Conservation (phyloP, 2,797 vertebrate species). For the Distichodus sexfasciatus region DNA sequence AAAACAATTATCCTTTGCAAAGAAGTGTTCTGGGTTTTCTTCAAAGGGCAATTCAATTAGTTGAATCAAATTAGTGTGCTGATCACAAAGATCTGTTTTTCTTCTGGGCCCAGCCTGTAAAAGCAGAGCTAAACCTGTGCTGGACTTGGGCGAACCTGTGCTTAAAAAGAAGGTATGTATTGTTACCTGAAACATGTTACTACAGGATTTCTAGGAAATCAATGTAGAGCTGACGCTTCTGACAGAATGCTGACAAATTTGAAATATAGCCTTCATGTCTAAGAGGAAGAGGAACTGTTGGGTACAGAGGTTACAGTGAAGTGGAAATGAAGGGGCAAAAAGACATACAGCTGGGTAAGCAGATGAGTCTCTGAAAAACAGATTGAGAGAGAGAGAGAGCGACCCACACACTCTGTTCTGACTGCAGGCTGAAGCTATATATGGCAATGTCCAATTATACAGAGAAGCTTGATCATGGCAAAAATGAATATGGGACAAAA, state of each 20-base stretch:
- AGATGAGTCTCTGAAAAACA: not conserved
- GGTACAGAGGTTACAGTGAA: not conserved
- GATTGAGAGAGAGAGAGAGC: slow-evolving; percentile 18
- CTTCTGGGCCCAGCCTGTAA: slow-evolving; percentile 23
- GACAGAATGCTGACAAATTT: not conserved
- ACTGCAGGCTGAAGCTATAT: slow-evolving; percentile 57
- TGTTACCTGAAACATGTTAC: too few relatives aligned
- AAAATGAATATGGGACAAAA: slow-evolving; percentile 29
- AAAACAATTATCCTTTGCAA: slow-evolving; percentile 30
- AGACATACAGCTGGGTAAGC: not conserved
- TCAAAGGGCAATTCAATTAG: slow-evolving; percentile 63
- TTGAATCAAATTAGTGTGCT: slow-evolving; percentile 55
- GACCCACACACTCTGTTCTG: slow-evolving; percentile 26
- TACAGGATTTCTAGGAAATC: too few relatives aligned
- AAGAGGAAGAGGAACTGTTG: not conserved
- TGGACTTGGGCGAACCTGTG: too few relatives aligned
- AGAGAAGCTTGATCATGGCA: slow-evolving; percentile 27
- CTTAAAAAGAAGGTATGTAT: too few relatives aligned
- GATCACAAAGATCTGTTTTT: slow-evolving; percentile 46
- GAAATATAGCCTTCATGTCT: not conserved
- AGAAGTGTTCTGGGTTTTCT: slow-evolving; percentile 12
- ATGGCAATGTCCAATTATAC: slow-evolving; percentile 43
- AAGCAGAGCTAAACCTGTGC: not conserved
- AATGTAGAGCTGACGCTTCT: too few relatives aligned
- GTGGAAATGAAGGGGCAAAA: not conserved